Evolutionary conservation across 2,797 vertebrate genomes (phyloP).

Genomic region (Chaenodraco wilsoni): DNA sequence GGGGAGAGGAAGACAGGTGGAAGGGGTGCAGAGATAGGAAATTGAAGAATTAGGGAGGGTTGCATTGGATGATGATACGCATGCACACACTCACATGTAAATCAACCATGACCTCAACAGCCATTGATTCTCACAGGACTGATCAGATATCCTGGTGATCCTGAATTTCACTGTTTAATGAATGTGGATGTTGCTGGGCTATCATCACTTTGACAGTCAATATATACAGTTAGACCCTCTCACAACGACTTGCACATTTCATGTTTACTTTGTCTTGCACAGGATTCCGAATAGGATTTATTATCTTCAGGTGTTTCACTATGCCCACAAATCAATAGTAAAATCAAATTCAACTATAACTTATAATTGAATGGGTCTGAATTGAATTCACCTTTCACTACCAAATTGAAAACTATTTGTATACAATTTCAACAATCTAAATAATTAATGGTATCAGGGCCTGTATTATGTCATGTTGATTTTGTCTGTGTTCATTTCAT

Average conservation of each 20-base stretch:
- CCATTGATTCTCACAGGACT: slow-evolving; percentile 56
- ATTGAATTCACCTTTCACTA: not conserved
- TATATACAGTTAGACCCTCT: slow-evolving; percentile 18
- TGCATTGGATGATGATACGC: slow-evolving; percentile 38
- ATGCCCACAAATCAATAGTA: not conserved
- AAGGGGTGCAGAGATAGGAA: slow-evolving; percentile 39
- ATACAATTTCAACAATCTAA: not conserved
- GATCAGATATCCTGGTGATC: slow-evolving; percentile 53
- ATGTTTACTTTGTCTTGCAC: not conserved
- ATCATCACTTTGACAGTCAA: slow-evolving; percentile 48
- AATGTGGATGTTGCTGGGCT: slow-evolving; percentile 50
- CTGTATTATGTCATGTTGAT: not conserved
- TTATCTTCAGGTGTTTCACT: not conserved
- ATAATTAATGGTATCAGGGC: not conserved
- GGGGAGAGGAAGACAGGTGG: slow-evolving; percentile 1
- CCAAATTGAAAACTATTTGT: not conserved
- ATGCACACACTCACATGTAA: slow-evolving; percentile 30
- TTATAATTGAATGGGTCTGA: not conserved
- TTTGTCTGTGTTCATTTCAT: slow-evolving; percentile 11
- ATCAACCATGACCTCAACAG: slow-evolving; percentile 64
- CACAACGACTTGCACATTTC: not conserved
- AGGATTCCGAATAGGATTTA: not conserved
- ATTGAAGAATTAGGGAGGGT: slow-evolving; percentile 61
- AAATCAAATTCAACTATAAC: not conserved
- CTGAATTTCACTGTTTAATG: slow-evolving; percentile 56